Conservation (phyloP, 2,113 vertebrate species). For the Pao palembangensis region DNA sequence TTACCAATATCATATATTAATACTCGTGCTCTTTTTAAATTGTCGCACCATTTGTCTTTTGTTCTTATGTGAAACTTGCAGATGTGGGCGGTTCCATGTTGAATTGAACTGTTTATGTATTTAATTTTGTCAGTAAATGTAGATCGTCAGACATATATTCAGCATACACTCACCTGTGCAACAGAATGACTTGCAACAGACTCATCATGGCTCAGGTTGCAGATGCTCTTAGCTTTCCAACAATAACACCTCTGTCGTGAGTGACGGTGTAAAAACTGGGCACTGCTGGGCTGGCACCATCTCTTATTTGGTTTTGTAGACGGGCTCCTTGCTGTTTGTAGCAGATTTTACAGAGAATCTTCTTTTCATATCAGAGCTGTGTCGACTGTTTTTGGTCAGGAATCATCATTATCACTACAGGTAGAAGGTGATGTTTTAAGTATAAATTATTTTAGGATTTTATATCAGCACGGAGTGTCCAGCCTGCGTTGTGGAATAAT, state of each 20-base stretch:
- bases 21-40: too few relatives aligned
- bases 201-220: neutral
- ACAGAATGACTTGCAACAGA: neutral
- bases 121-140: too few relatives aligned
- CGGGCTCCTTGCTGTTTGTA: neutral
- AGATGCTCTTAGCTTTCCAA: neutral
- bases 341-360: neutral
- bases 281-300: neutral
- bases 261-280: neutral
- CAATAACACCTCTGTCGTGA: neutral
- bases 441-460: neutral
- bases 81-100: too few relatives aligned
- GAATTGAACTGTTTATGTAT: too few relatives aligned
- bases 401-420: neutral
- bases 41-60: too few relatives aligned
- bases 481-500: neutral
- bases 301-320: neutral
- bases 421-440: neutral
- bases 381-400: neutral
- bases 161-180: neutral
- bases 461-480: neutral
- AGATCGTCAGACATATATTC: too few relatives aligned
- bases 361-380: neutral
- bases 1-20: too few relatives aligned
- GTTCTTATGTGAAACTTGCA: too few relatives aligned